These are phyloP conservation scores for Labia minor DNA, from an alignment of 2,888 invertebrate genomes.

Conservation along the genomic window DNA sequence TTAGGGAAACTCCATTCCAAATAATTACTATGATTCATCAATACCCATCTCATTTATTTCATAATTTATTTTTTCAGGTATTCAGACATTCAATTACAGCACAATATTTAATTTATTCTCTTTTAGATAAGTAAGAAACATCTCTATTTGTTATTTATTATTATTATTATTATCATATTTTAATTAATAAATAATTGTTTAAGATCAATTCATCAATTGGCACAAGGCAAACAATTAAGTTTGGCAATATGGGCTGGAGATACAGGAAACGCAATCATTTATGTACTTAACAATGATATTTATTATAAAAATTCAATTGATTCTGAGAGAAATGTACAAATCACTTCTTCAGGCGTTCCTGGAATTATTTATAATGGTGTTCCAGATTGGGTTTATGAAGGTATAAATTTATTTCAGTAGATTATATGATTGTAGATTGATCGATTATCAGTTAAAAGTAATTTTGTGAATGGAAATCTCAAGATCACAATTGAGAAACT, in stretches of 20 bases:
- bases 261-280: constrained; percentile 43
- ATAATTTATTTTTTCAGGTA: neutral
- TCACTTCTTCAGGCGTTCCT: constrained; percentile 51
- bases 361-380: constrained; percentile 68
- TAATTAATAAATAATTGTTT: constrained; percentile 30
- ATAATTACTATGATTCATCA: too few relatives aligned
- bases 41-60: too few relatives aligned
- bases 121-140: neutral
- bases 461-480: too few relatives aligned
- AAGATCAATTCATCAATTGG: constrained; percentile 40
- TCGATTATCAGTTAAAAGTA: too few relatives aligned
- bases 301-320: constrained; percentile 44
- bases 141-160: constrained; percentile 19
- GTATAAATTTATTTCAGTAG: constrained; percentile 37
- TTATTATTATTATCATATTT: constrained; percentile 23
- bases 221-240: constrained; percentile 46
- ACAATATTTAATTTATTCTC: neutral
- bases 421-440: too few relatives aligned
- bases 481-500: too few relatives aligned
- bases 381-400: constrained; percentile 91
- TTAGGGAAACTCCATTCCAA: too few relatives aligned
- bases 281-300: constrained; percentile 58
- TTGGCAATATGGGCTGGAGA: constrained; percentile 49
- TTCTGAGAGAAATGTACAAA: constrained; percentile 33
- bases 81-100: neutral